Evolutionary conservation across 2,888 invertebrate genomes (phyloP), one percentile per base, ranked within the genome.

Genomic region (Antitype chi): DNA sequence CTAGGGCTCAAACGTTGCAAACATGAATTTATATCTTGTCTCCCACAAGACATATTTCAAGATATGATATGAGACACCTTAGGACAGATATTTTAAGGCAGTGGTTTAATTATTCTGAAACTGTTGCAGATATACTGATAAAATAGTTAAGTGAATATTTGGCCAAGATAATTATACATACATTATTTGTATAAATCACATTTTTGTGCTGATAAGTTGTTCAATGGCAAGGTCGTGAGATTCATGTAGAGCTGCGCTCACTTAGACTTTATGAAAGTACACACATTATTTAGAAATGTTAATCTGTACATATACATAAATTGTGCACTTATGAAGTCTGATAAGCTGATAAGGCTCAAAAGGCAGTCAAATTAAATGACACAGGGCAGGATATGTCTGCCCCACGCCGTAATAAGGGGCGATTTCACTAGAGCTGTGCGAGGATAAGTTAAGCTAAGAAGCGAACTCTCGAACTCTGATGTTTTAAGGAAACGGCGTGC

Each of bases 61-160:
- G 69, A 81, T 66, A 84, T 66, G 69, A 81, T 66, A 84, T 66
- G 53, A 64, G 70, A 80, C 84, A 83, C 69, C 63, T 66, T 74
- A 70, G 62, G 38, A 63, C 64, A 69, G 32, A 73, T 63, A 82
- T 73, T 83, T 74, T 38, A 76, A 69, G 47, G 67, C 57, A 69
- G 43, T 62, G 28, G 49, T 82, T 82, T 71, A 64, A 74, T 68
- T 71, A 78, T 75, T 71, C 55, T 69, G 55, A 32, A 69, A 79
- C 59, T 82, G 53, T n/a, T 78, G 15, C 23, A 75, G 64, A 75
- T 49, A 75, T 63, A 69, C 59, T 78, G 82, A 79, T 69, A 74
- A 71, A n/a, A 66, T 43, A 66, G 47, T 49, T 28, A 72, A n/a
- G n/a, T n/a, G n/a, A 68, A 60, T 74, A 67, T 82, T 60, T 60